Evolutionary conservation across 2,888 invertebrate species (phyloP).

Genomic region (Lithophane socia): DNA sequence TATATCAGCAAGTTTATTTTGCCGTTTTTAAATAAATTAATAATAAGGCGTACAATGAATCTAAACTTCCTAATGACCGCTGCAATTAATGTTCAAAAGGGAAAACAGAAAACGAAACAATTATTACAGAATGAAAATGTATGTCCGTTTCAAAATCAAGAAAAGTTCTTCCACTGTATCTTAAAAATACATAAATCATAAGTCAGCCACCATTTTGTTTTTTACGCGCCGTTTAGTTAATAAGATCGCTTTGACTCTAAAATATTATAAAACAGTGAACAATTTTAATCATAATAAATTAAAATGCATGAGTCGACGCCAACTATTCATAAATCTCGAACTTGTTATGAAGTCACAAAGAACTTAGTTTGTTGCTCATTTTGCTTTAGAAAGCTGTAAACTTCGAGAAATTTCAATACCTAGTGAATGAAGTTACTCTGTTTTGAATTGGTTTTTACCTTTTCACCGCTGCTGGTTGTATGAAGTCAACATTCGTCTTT

Average conservation of each 20-base stretch:
- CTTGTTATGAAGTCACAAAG: slow-evolving; percentile 51
- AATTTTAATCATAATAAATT: slow-evolving; percentile 54
- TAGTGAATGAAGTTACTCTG: slow-evolving; percentile 24
- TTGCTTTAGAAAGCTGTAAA: slow-evolving; percentile 38
- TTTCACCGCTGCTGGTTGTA: slow-evolving; percentile 15
- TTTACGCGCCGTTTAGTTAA: slow-evolving; percentile 10
- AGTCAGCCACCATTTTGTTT: slow-evolving; percentile 8
- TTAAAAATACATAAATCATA: slow-evolving; percentile 16
- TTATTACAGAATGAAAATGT: neutral
- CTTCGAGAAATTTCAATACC: slow-evolving; percentile 47
- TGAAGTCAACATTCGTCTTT: slow-evolving; percentile 4
- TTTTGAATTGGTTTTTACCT: slow-evolving; percentile 39
- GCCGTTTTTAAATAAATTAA: neutral
- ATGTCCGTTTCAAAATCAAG: neutral
- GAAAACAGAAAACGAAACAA: neutral
- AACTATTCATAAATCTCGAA: slow-evolving; percentile 54
- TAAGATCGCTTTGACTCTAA: slow-evolving; percentile 28
- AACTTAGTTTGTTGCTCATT: slow-evolving; percentile 46
- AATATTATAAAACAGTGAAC: slow-evolving; percentile 36
- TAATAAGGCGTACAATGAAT: too few relatives aligned
- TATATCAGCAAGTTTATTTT: neutral
- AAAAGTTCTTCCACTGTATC: neutral
- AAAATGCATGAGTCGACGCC: slow-evolving; percentile 42
- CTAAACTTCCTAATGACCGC: neutral
- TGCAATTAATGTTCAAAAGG: neutral